Evolutionary conservation across 1,140 invertebrate species (phyloP), one percentile per base, ranked within the genome.

Genomic region (Drosophila athabasca): DNA sequence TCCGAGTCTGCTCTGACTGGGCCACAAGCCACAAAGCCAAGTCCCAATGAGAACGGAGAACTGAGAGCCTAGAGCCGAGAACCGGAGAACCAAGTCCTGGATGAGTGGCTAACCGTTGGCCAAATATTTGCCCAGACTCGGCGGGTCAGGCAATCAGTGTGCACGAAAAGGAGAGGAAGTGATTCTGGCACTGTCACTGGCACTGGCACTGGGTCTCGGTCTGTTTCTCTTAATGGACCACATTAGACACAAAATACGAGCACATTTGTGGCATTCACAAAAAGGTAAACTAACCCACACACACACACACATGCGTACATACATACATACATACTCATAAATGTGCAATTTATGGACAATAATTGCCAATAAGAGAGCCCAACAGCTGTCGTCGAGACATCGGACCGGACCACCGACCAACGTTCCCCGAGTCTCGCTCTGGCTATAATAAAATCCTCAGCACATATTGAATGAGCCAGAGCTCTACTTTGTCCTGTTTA

Each of bases 311-410:
- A 54, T 29, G 7, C 35, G 8, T 31, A 51, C 19, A 35, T 41
- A 58, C 35, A 57, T 22, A 75, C 45, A 17, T 22, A 55, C 55
- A 44, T 17, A 31, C 62, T 70, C 75, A 88, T 76, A 88, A 87
- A 88, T 87, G 79, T 70, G 76, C 83, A 83, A 83, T 88, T 88
- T 88, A 88, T 88, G 71, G 76, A 88, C 76, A 88, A 88, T 88
- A 88, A 88, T 88, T 88, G 83, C 71, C 83, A 88, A 88, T 88
- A 88, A 88, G 75, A 88, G 75, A 77, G 68, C 45, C 73, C 73
- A 65, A 67, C 83, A 88, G 84, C 83, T 88, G 83, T 88, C 79
- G 76, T 55, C 75, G 67, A 58, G 58, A 69, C 52, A 24, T 46
- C 46, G 54, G 43, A 52, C 26, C 65, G 17, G 17, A 19, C 17